These are phyloP conservation scores for Parazoanthus atlanticus DNA, from an alignment of 92 coral and sea anemone genomes.

Conservation along the genomic window DNA sequence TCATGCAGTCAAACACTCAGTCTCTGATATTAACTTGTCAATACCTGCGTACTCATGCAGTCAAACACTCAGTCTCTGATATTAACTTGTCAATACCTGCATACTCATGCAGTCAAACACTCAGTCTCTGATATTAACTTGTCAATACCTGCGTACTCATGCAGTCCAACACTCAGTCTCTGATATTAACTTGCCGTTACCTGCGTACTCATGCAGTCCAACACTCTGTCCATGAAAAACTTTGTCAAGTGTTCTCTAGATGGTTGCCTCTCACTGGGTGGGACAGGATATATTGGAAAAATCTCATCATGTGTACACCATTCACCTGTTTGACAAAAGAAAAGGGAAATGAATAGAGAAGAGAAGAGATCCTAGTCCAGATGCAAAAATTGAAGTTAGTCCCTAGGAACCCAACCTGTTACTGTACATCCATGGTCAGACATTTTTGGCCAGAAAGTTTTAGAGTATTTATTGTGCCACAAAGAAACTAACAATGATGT, in stretches of 20 bases:
- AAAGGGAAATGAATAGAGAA: not conserved
- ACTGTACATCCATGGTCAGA: too few relatives aligned
- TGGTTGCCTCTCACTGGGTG: slow-evolving; percentile 71
- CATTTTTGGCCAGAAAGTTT: too few relatives aligned
- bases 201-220: slow-evolving; percentile 98
- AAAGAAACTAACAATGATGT: too few relatives aligned
- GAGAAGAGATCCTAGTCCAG: too few relatives aligned
- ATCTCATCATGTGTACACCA: slow-evolving; percentile 93
- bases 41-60: slow-evolving; percentile 94
- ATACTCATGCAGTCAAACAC: slow-evolving; percentile 96
- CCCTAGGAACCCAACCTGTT: too few relatives aligned
- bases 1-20: slow-evolving; percentile 93
- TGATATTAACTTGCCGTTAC: slow-evolving; percentile 36
- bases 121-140: slow-evolving; percentile 52
- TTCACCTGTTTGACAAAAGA: slow-evolving; percentile 42
- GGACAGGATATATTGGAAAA: slow-evolving; percentile 80
- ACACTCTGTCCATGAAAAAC: slow-evolving; percentile 87
- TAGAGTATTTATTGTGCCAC: too few relatives aligned
- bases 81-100: slow-evolving; percentile 52
- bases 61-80: slow-evolving; percentile 88
- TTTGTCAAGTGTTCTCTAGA: slow-evolving; percentile 79
- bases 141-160: slow-evolving; percentile 86
- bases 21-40: slow-evolving; percentile 45
- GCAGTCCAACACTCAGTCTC: slow-evolving; percentile 88
- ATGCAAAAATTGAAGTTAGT: too few relatives aligned